Evolutionary conservation across 2,113 vertebrate species (phyloP).

Genomic region (Cyphomyrus discorhynchus): DNA sequence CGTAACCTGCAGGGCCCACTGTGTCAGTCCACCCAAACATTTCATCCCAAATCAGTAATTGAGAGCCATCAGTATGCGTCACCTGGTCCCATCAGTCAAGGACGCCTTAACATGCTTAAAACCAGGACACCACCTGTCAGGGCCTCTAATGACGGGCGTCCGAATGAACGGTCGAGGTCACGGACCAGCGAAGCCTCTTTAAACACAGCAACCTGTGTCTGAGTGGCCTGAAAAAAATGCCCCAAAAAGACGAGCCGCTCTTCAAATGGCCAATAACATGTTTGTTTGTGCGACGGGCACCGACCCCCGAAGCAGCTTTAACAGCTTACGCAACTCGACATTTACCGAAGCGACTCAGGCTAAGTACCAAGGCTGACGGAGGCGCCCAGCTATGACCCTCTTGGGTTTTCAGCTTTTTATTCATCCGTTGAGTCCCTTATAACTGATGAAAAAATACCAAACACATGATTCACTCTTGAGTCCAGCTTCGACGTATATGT

Average conservation of each 20-base stretch:
- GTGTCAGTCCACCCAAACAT: not conserved
- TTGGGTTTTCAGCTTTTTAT: not conserved
- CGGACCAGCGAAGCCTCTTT: not conserved
- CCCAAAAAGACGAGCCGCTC: not conserved
- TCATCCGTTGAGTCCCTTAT: not conserved
- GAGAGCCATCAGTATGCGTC: not conserved
- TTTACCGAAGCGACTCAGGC: not conserved
- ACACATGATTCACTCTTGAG: not conserved
- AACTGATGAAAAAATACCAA: not conserved
- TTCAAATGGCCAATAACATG: not conserved
- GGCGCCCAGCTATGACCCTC: not conserved
- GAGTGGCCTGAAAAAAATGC: not conserved
- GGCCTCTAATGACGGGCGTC: not conserved
- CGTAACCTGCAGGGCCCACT: not conserved
- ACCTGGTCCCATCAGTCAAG: not conserved
- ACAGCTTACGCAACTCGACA: not conserved
- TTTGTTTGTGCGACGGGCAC: not conserved
- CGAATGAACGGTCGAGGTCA: not conserved
- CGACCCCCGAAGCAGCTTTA: not conserved
- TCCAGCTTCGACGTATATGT: not conserved
- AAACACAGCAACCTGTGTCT: not conserved
- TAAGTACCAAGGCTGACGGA: not conserved
- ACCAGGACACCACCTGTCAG: not conserved
- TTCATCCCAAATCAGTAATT: not conserved
- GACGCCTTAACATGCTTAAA: not conserved